Evolutionary conservation across 2,113 vertebrate species (phyloP), one percentile per base, ranked within the genome.

Genomic region (Cnemophilus loriae): DNA sequence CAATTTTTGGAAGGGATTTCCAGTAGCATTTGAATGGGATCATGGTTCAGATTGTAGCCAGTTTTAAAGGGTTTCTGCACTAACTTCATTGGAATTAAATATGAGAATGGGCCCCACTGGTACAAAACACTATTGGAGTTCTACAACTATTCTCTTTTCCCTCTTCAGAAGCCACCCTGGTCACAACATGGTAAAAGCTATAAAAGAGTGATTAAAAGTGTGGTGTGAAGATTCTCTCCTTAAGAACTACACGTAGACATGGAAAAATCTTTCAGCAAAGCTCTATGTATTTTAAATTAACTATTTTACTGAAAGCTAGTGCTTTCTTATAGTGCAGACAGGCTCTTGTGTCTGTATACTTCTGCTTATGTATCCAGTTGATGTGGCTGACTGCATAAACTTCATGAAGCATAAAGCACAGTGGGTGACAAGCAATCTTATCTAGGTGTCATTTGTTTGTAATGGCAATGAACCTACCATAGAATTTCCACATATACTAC

Each of bases 321-420:
- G 59, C 79, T 93, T 90, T 91, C 67, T 56, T 75, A 27, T 65
- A 95, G 56, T 44, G 64, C 86, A 91, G 44, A 90, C 77, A 84
- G 80, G 50, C 61, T 87, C 37, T 73, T 55, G 28, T 87, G 60
- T 87, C 73, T 69, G 10, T 67, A 78, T 88, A 53, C 74, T 83
- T 96, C 76, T 89, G 82, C 95, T 86, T 94, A 65, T 71, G 60
- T 96, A 88, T 91, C 77, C 94, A 90, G 50, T 88, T 80, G 81
- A 61, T 90, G 68, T 95, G 41, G 16, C 52, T 93, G 74, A 65
- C 67, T 93, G 93, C 69, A 50, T 92, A 90, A 79, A 89, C 82
- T 89, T 91, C 74, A 67, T 93, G 96, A 94, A 92, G 81, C 60
- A 90, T 80, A 97, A 95, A 92, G 91, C 94, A 71, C 75, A 89